These are phyloP conservation scores for Cybosia mesomella DNA, from an alignment of 2,888 invertebrate genomes.

Conservation along the genomic window DNA sequence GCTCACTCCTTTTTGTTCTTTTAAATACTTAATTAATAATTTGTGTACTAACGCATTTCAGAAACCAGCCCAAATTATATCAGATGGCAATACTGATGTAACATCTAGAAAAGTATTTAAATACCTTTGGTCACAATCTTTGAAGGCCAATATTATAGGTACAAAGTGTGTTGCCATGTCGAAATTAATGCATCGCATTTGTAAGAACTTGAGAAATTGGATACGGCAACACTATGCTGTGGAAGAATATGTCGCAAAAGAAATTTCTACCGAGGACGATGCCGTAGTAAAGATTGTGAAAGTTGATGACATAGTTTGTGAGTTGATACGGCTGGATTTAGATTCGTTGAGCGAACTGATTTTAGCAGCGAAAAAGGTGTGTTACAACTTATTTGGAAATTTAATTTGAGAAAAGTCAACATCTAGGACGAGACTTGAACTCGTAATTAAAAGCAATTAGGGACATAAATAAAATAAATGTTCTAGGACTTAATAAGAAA, in stretches of 20 bases:
- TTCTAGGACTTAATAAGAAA: no score
- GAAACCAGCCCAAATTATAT: slow-evolving; percentile 67
- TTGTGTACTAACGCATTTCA: slow-evolving; percentile 49
- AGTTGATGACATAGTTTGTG: slow-evolving; percentile 70
- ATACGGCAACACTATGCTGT: slow-evolving; percentile 73
- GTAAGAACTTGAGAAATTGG: slow-evolving; percentile 71
- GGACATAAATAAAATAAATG: no score
- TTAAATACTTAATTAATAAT: neutral
- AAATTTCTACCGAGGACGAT: slow-evolving; percentile 50
- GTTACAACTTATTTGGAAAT: neutral
- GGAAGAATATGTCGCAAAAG: slow-evolving; percentile 52
- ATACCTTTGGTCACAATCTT: slow-evolving; percentile 68
- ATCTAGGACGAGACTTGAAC: no score
- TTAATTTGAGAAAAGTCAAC: neutral
- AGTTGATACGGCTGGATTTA: slow-evolving; percentile 69
- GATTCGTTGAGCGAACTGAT: slow-evolving; percentile 76
- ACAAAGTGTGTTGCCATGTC: slow-evolving; percentile 75
- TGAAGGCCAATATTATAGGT: slow-evolving; percentile 75
- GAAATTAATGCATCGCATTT: slow-evolving; percentile 67
- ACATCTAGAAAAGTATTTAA: slow-evolving; percentile 68
- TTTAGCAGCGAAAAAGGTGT: slow-evolving; percentile 79
- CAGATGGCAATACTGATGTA: slow-evolving; percentile 57
- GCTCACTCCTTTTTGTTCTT: neutral
- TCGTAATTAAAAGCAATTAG: no score
- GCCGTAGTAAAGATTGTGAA: slow-evolving; percentile 51